Percentiles rank a stretch among this genome's conserved stretches.
Conservation (phyloP, 2,888 invertebrate genomes). For the Opisthograptis luteolata region DNA sequence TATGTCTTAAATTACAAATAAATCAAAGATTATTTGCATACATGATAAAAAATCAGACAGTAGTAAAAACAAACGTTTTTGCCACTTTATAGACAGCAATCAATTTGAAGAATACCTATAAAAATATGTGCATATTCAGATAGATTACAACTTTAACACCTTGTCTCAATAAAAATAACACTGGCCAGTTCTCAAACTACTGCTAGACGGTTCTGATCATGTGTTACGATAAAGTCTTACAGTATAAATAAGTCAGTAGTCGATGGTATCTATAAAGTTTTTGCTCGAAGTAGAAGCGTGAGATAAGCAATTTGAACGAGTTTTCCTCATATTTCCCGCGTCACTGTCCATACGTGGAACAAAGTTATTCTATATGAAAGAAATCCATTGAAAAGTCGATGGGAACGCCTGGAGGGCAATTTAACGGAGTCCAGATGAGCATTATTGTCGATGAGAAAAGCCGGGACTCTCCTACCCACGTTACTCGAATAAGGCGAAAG, state of each 20-base stretch:
- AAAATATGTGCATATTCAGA: slow-evolving; percentile 2
- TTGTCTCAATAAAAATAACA: slow-evolving; percentile 7
- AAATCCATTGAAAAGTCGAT: slow-evolving; percentile 40
- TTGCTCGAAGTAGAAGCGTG: slow-evolving; percentile 17
- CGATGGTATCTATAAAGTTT: slow-evolving; percentile 17
- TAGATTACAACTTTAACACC: background rate
- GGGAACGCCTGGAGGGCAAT: slow-evolving; percentile 51
- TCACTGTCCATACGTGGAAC: slow-evolving; percentile 31
- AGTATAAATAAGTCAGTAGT: slow-evolving; percentile 4
- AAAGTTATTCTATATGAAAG: slow-evolving; percentile 28
- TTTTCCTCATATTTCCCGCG: slow-evolving; percentile 26
- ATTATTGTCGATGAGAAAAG: slow-evolving; percentile 69
- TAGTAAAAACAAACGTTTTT: slow-evolving; percentile 29
- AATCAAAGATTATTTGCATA: slow-evolving; percentile 30
- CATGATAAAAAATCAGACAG: slow-evolving; percentile 20
- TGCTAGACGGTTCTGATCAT: background rate
- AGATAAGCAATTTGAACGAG: slow-evolving; percentile 28
- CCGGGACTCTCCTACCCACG: slow-evolving; percentile 46
- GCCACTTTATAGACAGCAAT: slow-evolving; percentile 23
- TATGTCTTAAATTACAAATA: slow-evolving; percentile 24
- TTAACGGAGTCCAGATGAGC: slow-evolving; percentile 48
- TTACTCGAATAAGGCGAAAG: slow-evolving; percentile 18
- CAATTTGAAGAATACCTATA: slow-evolving; percentile 15
- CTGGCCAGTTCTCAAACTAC: background rate
- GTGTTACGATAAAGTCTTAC: slow-evolving; percentile 11